Percentiles rank a stretch among this genome's conserved stretches.
Conservation (phyloP, 2,797 vertebrate species). For the Neosilurus mollespiculum region DNA sequence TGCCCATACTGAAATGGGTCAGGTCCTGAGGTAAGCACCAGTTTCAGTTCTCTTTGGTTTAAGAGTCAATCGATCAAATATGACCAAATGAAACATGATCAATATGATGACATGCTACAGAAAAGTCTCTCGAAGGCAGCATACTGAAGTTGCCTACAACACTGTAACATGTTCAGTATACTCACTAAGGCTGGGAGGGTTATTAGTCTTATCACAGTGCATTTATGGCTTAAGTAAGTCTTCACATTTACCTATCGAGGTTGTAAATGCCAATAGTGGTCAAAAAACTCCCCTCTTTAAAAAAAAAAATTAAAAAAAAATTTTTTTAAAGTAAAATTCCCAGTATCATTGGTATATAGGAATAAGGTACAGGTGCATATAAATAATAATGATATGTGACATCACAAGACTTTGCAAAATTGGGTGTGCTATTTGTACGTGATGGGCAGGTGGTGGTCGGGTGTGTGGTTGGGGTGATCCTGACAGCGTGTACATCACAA, state of each 20-base stretch:
- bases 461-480: slow-evolving; percentile 26
- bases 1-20: slow-evolving; percentile 68
- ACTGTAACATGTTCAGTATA: slow-evolving; percentile 56
- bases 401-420: slow-evolving; percentile 18
- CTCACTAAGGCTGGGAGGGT: slow-evolving; percentile 65
- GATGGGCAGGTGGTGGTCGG: slow-evolving; percentile 13
- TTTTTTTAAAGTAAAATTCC: slow-evolving; percentile 57
- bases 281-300: slow-evolving; percentile 64
- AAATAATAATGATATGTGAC: slow-evolving; percentile 36
- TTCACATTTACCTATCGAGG: slow-evolving; percentile 83
- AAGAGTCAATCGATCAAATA: slow-evolving; percentile 56
- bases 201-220: slow-evolving; percentile 78
- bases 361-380: slow-evolving; percentile 41
- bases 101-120: slow-evolving; percentile 74
- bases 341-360: slow-evolving; percentile 61
- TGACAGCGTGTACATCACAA: slow-evolving; percentile 64
- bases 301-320: slow-evolving; percentile 44
- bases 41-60: slow-evolving; percentile 72
- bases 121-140: slow-evolving; percentile 62
- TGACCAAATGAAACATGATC: slow-evolving; percentile 60
- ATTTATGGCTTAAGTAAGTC: slow-evolving; percentile 74
- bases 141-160: slow-evolving; percentile 45
- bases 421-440: slow-evolving; percentile 38
- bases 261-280: slow-evolving; percentile 79
- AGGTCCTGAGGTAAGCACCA: slow-evolving; percentile 81